Evolutionary conservation across 2,888 invertebrate species (phyloP).

Genomic region (Cremastinae sp.): DNA sequence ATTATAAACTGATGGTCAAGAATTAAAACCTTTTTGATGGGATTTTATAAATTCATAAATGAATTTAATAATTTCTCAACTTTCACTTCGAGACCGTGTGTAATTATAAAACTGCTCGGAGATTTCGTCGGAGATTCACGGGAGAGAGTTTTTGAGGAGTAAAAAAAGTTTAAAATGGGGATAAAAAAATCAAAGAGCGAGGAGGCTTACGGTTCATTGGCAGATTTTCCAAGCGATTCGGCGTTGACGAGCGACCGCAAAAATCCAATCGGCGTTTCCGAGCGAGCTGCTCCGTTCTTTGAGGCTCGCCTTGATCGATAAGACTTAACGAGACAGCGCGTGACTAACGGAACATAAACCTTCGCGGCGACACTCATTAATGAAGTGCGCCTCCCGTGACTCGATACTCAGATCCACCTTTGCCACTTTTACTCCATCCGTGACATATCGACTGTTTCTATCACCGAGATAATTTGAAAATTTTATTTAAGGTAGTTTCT

Average conservation of each 20-base stretch:
- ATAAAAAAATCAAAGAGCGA: slow-evolving; percentile 35
- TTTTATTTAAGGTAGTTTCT: too few relatives aligned
- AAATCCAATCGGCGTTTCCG: slow-evolving; percentile 41
- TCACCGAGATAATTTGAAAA: too few relatives aligned
- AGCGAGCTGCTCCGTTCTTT: slow-evolving; percentile 45
- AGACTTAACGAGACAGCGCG: slow-evolving; percentile 67
- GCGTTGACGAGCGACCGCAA: slow-evolving; percentile 58
- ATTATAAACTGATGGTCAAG: too few relatives aligned
- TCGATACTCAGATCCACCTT: slow-evolving; percentile 39
- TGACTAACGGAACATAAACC: slow-evolving; percentile 67
- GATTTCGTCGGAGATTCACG: slow-evolving; percentile 11
- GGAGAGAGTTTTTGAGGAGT: slow-evolving; percentile 20
- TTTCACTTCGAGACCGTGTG: slow-evolving; percentile 14
- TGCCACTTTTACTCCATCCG: slow-evolving; percentile 23
- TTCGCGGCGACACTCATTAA: slow-evolving; percentile 67
- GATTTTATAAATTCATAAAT: too few relatives aligned
- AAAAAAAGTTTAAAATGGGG: slow-evolving; percentile 34
- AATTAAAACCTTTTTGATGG: too few relatives aligned
- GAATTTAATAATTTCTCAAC: too few relatives aligned
- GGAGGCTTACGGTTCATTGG: slow-evolving; percentile 57
- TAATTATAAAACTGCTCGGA: slow-evolving; percentile 14
- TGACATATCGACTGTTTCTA: slow-evolving; percentile 22
- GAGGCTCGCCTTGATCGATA: slow-evolving; percentile 66
- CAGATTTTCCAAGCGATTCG: slow-evolving; percentile 53
- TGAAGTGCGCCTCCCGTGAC: slow-evolving; percentile 61